These are phyloP conservation scores for Sitophilus oryzae DNA, from an alignment of 1,140 invertebrate genomes.

Conservation along the genomic window DNA sequence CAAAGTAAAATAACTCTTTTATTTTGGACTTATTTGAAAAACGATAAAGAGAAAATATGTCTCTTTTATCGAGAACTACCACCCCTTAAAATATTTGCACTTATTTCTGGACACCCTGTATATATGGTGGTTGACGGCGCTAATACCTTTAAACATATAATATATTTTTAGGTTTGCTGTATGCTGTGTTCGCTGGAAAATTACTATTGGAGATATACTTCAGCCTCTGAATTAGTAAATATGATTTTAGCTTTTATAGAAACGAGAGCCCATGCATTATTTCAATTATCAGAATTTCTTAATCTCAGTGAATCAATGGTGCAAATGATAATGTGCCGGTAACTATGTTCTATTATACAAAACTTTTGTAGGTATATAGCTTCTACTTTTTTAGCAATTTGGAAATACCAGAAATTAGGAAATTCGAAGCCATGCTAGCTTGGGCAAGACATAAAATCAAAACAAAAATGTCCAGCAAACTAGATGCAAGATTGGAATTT, in stretches of 20 bases:
- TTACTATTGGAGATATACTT: constrained; percentile 93
- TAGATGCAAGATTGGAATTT: constrained; percentile 82
- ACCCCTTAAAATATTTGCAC: no score
- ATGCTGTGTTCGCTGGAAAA: constrained; percentile 91
- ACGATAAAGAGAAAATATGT: no score
- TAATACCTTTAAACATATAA: no score
- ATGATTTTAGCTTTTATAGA: constrained; percentile 90
- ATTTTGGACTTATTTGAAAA: no score
- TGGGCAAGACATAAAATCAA: constrained; percentile 83
- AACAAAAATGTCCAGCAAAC: constrained; percentile 65
- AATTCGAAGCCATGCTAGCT: constrained; percentile 88
- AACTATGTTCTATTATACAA: no score
- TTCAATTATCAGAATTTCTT: constrained; percentile 76
- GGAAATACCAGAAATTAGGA: constrained; percentile 81
- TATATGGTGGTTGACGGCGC: no score
- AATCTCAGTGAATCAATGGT: constrained; percentile 90
- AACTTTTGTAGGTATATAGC: no score
- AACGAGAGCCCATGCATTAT: constrained; percentile 74
- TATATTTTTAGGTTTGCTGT: constrained; percentile 67
- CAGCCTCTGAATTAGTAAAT: constrained; percentile 86
- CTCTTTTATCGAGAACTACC: no score
- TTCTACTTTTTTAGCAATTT: constrained; percentile 53
- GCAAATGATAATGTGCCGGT: constrained; percentile 84
- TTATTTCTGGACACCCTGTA: no score
- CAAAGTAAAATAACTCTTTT: no score